These are phyloP conservation scores for Alethe diademata DNA, from an alignment of 2,113 vertebrate species.

Conservation along the genomic window DNA sequence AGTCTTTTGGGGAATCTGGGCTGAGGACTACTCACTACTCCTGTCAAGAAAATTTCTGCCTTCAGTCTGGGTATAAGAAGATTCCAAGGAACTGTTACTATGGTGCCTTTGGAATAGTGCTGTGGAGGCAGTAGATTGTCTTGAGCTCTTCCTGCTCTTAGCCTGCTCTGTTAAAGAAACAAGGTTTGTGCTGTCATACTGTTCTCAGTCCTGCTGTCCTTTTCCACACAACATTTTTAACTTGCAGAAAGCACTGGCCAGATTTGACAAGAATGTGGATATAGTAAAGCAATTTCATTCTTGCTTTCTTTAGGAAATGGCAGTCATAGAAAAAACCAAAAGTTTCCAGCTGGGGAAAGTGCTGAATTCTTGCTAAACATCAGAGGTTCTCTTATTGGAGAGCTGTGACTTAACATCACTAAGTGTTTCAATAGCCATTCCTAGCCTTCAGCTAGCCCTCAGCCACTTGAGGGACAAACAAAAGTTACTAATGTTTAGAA, in stretches of 20 bases:
- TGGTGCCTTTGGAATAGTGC: neutral
- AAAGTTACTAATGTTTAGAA: neutral
- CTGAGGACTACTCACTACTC: neutral
- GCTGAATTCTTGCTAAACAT: neutral
- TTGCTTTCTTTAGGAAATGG: neutral
- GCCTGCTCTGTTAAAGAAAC: neutral
- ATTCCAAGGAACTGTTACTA: neutral
- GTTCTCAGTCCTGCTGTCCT: neutral
- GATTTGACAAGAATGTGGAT: neutral
- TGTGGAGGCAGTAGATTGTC: neutral
- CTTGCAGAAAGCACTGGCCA: neutral
- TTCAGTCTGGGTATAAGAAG: neutral
- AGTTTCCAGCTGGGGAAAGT: neutral
- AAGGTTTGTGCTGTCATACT: fast-evolving
- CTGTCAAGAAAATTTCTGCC: neutral
- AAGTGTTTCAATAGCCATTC: neutral
- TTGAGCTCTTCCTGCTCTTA: neutral
- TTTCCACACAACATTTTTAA: neutral
- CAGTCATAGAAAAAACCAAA: neutral
- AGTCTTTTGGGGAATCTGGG: fast-evolving
- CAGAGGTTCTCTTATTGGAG: neutral
- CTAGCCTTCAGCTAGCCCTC: neutral
- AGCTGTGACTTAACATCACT: neutral
- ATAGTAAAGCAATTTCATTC: neutral
- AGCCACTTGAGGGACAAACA: fast-evolving